Evolutionary conservation across 2,888 invertebrate genomes (phyloP), one percentile per base, ranked within the genome.

Genomic region (Drosophila mimetica): DNA sequence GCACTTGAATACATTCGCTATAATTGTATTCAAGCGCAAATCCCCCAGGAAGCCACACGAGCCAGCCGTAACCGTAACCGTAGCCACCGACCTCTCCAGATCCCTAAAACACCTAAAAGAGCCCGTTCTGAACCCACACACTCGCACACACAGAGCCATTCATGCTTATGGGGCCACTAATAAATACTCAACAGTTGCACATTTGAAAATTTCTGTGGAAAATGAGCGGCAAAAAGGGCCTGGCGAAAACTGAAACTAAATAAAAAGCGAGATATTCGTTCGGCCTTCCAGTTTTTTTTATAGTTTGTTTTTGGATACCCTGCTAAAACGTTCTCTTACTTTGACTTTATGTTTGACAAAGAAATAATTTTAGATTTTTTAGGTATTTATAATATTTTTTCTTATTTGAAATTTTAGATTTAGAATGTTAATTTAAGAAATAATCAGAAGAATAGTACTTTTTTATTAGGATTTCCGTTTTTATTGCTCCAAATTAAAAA

Each of bases 161-260:
- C 32, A 53, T 46, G 48, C 50, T 51, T 41, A 48, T 41, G 41
- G 52, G 11, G 46, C 55, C 60, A 48, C 58, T 61, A 74, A 71
- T 74, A 82, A 71, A 82, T 82, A 73, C 74, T 69, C 75, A 77
- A 74, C 77, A 81, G 84, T 80, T 86, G 77, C 86, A 83, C 77
- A 73, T 80, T 84, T 73, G 47, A 74, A 79, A 72, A 71, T 71
- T 72, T 69, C 61, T 64, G 69, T 71, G 58, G 59, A 70, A 71
- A 73, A 79, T 66, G 51, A 69, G 48, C 48, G 25, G 55, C 53
- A 67, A 70, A 78, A 74, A 59, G 65, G 58, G 47, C 47, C 22
- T 48, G 48, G 4, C 28, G 34, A 44, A 61, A 46, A 20, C 32
- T 48, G 30, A 47, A 72, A 42, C 66, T 54, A 53, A 37, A 70